These are phyloP conservation scores for Onychomys torridus DNA, from an alignment of 2,797 vertebrate genomes.

Conservation along the genomic window DNA sequence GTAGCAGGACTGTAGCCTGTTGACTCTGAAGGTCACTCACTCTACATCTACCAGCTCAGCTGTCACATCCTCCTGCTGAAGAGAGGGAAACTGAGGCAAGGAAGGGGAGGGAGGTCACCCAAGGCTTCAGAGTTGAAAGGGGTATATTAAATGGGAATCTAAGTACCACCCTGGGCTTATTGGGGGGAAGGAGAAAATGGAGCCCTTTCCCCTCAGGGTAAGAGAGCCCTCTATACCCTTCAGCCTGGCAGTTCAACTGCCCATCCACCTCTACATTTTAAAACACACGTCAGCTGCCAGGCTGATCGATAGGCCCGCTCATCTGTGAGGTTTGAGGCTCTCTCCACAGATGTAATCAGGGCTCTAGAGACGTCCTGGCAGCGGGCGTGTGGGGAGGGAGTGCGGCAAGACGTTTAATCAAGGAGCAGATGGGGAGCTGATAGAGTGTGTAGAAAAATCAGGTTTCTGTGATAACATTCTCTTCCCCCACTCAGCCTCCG, in stretches of 20 bases:
- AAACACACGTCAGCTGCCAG: constrained; percentile 78
- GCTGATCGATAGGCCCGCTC: constrained; percentile 76
- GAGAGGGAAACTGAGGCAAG: neutral
- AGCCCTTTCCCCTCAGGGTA: neutral
- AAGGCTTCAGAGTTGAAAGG: neutral
- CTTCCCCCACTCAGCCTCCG: constrained; percentile 68
- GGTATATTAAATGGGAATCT: neutral
- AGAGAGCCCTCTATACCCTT: neutral
- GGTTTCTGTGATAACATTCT: constrained; percentile 74
- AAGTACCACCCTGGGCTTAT: neutral
- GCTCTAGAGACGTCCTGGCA: constrained; percentile 81
- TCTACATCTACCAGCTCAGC: neutral
- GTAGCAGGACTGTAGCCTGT: fast-evolving
- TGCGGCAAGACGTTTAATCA: constrained; percentile 84
- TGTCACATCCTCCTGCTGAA: fast-evolving
- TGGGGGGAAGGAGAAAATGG: neutral
- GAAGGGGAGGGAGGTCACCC: fast-evolving
- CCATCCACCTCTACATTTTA: constrained; percentile 5
- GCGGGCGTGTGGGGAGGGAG: constrained; percentile 66
- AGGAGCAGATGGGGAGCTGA: constrained; percentile 86
- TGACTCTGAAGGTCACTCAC: neutral
- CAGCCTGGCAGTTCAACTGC: neutral
- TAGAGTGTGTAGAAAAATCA: constrained; percentile 74
- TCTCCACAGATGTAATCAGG: constrained; percentile 84
- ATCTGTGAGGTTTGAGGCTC: constrained; percentile 79